phyloP scores from a whole-genome alignment of 2,888 invertebrate genomes.

The Caenorhabditis becei region DNA sequence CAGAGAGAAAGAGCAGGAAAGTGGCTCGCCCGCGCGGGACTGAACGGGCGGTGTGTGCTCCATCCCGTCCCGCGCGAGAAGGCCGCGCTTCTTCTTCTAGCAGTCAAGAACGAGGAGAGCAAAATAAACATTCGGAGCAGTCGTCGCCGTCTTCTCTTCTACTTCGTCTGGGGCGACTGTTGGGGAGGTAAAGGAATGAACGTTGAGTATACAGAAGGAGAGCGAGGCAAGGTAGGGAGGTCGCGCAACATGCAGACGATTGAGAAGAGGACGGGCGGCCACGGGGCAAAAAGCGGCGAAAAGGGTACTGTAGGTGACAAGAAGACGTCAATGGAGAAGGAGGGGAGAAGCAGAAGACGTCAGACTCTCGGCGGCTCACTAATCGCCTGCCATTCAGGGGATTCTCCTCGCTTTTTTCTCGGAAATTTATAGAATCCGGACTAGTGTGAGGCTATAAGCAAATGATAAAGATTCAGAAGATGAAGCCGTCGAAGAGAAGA shows the following conservation, averaged over 20 bases:
- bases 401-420: constrained; percentile 33
- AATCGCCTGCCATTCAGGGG: constrained; percentile 59
- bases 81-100: constrained; percentile 48
- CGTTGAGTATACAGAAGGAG: constrained; percentile 30
- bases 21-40: background rate
- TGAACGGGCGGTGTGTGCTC: constrained; percentile 37
- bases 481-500: constrained; percentile 19
- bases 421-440: constrained; percentile 28
- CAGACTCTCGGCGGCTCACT: constrained; percentile 27
- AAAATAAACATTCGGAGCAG: constrained; percentile 47
- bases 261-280: constrained; percentile 18
- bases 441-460: too few relatives aligned
- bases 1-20: constrained; percentile 18
- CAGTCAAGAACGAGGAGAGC: constrained; percentile 36
- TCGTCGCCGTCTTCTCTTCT: constrained; percentile 28
- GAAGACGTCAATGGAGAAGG: constrained; percentile 3
- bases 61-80: constrained; percentile 50
- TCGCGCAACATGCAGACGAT: constrained; percentile 19
- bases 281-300: constrained; percentile 15
- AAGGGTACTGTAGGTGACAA: constrained; percentile 1
- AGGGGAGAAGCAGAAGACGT: constrained; percentile 39
- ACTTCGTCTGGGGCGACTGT: constrained; percentile 29
- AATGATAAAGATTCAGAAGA: constrained; percentile 43
- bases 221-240: constrained; percentile 4
- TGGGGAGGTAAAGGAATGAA: constrained; percentile 2